Conservation (phyloP, 2,888 invertebrate species). For the Endotricha flammealis region DNA sequence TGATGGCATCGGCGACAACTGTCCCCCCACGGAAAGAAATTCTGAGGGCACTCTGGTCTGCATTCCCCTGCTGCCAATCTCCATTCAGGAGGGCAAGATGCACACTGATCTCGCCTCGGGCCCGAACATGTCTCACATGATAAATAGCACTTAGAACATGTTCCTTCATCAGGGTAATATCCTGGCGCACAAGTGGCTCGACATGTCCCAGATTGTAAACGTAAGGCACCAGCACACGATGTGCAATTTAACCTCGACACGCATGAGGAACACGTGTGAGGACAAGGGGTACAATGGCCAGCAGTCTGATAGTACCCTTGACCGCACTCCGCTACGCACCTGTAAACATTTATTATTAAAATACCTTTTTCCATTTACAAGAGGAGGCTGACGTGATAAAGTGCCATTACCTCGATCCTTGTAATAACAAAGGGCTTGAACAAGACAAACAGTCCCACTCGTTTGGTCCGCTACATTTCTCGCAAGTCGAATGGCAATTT, state of each 20-base stretch:
- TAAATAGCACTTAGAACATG: constrained; percentile 89
- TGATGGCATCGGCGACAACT: constrained; percentile 94
- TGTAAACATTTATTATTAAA: constrained; percentile 35
- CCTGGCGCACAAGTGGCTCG: constrained; percentile 87
- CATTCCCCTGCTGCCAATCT: constrained; percentile 90
- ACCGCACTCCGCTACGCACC: constrained; percentile 88
- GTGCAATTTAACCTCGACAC: constrained; percentile 89
- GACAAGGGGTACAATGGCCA: constrained; percentile 86
- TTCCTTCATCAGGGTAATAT: constrained; percentile 91
- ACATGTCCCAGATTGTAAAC: constrained; percentile 90
- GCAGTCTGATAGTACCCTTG: constrained; percentile 86
- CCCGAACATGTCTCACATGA: constrained; percentile 92
- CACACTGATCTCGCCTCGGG: constrained; percentile 89
- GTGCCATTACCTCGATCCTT: constrained; percentile 75
- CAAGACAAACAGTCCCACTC: constrained; percentile 88
- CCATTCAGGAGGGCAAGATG: constrained; percentile 88
- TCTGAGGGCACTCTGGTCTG: constrained; percentile 89
- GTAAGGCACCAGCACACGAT: constrained; percentile 85
- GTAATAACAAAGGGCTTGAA: constrained; percentile 84
- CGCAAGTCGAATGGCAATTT: constrained; percentile 90
- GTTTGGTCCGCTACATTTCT: constrained; percentile 88
- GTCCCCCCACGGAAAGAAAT: constrained; percentile 89
- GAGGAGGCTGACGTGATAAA: constrained; percentile 40
- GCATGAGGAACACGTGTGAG: constrained; percentile 87
- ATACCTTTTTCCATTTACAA: constrained; percentile 13